These are phyloP conservation scores for Dromococcyx pavoninus DNA, from an alignment of 2,797 vertebrate genomes.

Conservation along the genomic window DNA sequence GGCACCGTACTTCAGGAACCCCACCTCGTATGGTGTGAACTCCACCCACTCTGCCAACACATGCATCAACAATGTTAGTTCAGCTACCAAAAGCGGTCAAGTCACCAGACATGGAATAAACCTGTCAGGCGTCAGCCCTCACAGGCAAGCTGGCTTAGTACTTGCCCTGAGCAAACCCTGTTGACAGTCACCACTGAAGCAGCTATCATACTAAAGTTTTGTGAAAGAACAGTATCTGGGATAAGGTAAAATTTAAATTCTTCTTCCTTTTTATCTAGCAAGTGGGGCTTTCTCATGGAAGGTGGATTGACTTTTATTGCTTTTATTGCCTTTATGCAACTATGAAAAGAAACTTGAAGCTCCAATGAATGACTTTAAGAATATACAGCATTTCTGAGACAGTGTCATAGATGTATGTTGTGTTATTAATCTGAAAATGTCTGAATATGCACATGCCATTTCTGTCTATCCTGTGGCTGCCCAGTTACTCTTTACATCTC, in stretches of 20 bases:
- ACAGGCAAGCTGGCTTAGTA: not conserved
- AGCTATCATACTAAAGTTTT: not conserved
- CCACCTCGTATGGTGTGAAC: slow-evolving; percentile 80
- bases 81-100: rapidly evolving
- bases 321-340: not conserved
- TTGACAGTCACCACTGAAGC: not conserved
- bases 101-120: not conserved
- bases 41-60: slow-evolving; percentile 79
- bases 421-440: not conserved
- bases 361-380: not conserved
- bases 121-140: not conserved
- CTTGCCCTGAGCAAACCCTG: not conserved
- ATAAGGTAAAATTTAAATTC: not conserved
- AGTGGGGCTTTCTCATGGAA: not conserved
- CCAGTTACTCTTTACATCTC: not conserved
- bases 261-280: not conserved
- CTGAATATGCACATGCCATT: not conserved
- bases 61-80: not conserved
- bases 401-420: not conserved
- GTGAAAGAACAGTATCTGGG: not conserved
- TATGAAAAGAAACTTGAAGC: not conserved
- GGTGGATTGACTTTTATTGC: not conserved
- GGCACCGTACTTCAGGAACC: slow-evolving; percentile 78
- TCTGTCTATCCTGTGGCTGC: not conserved
- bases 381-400: not conserved